Evolutionary conservation across 1,140 invertebrate species (phyloP).

Genomic region (Papilio dardanus): DNA sequence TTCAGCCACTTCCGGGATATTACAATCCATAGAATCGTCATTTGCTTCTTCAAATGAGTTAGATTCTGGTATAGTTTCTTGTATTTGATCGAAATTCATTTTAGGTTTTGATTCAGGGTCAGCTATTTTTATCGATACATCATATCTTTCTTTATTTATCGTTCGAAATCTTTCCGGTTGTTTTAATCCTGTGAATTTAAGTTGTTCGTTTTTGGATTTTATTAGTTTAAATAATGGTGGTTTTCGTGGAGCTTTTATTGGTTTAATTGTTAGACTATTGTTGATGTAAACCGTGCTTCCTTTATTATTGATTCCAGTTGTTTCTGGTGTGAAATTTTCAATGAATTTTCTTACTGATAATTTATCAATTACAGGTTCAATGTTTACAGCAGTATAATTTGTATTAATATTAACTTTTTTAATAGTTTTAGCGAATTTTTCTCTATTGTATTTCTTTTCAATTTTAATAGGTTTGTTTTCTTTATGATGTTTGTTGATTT

Average conservation of each 20-base stretch:
- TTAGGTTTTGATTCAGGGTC: constrained; percentile 32
- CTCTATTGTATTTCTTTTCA: constrained; percentile 5
- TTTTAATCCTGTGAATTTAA: constrained; percentile 35
- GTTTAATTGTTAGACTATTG: constrained; percentile 49
- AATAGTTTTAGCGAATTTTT: constrained; percentile 56
- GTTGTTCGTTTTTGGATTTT: constrained; percentile 43
- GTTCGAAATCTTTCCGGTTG: constrained; percentile 61
- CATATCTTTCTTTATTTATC: constrained; percentile 33
- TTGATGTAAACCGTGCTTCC: constrained; percentile 38
- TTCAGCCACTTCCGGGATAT: constrained; percentile 66
- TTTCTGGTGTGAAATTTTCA: constrained; percentile 68
- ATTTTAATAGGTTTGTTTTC: constrained; percentile 3
- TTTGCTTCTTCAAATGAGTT: constrained; percentile 34
- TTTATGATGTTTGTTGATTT: background rate
- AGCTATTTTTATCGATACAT: constrained; percentile 54
- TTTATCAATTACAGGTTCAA: constrained; percentile 48
- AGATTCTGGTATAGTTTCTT: constrained; percentile 20
- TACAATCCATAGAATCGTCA: constrained; percentile 39
- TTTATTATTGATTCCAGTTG: constrained; percentile 38
- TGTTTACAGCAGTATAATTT: constrained; percentile 39
- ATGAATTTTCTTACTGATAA: constrained; percentile 67
- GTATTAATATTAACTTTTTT: constrained; percentile 51
- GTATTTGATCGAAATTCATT: constrained; percentile 35
- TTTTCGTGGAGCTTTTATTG: constrained; percentile 32
- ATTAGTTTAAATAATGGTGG: constrained; percentile 57